Evolutionary conservation across 2,888 invertebrate species (phyloP).

Genomic region (Amorpha juglandis): DNA sequence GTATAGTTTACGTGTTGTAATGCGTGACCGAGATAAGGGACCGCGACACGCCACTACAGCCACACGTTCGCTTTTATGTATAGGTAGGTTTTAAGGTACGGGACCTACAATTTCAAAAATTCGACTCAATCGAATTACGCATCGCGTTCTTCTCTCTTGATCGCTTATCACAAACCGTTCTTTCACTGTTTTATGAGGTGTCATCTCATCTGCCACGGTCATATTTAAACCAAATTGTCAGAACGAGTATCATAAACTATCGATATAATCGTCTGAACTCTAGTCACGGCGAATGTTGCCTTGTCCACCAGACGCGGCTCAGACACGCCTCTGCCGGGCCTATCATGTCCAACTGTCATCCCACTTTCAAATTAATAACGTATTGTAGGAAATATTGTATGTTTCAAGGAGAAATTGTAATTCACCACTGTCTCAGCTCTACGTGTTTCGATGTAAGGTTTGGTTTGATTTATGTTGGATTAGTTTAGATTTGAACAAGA

Average conservation of each 20-base stretch:
- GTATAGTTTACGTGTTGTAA: too few relatives aligned
- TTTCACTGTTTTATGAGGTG: too few relatives aligned
- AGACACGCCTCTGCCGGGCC: constrained; percentile 63
- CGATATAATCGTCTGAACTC: neutral
- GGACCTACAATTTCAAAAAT: too few relatives aligned
- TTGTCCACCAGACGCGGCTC: constrained; percentile 47
- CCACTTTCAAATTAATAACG: constrained; percentile 43
- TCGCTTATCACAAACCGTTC: too few relatives aligned
- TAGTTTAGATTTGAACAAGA: neutral
- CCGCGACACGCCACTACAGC: too few relatives aligned
- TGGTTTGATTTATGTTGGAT: neutral
- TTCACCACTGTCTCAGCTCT: constrained; percentile 1
- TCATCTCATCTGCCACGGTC: too few relatives aligned
- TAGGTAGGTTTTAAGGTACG: too few relatives aligned
- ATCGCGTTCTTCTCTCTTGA: too few relatives aligned
- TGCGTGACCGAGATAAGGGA: too few relatives aligned
- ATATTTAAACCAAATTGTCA: too few relatives aligned
- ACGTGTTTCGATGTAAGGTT: neutral
- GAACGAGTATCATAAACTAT: neutral
- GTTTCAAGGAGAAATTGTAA: constrained; percentile 12
- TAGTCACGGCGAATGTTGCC: constrained; percentile 43
- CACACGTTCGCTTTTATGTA: too few relatives aligned
- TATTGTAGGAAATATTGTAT: constrained; percentile 39
- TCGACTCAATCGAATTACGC: too few relatives aligned
- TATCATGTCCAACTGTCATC: constrained; percentile 66